A percentile compares a stretch with the other conserved stretches of the same genome.
phyloP scores from a whole-genome alignment of 2,888 invertebrate species.

The Cephus spinipes region DNA sequence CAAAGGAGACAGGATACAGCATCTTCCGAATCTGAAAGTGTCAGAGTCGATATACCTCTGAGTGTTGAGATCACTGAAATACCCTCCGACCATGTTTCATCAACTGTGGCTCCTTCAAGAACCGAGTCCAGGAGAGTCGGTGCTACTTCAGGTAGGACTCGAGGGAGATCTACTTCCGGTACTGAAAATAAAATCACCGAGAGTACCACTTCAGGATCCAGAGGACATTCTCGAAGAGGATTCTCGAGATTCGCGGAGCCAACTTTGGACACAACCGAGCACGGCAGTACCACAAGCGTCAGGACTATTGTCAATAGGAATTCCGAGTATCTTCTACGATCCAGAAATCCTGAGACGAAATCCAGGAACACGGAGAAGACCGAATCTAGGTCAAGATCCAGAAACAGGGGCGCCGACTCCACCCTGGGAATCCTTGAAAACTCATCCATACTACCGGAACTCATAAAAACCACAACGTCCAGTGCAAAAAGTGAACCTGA shows the following conservation, averaged over 20 bases:
- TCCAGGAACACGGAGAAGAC: constrained; percentile 21
- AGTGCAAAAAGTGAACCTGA: constrained; percentile 2
- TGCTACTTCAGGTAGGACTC: not conserved
- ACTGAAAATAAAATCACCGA: constrained; percentile 5
- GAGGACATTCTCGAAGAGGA: constrained; percentile 33
- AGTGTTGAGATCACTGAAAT: constrained; percentile 24
- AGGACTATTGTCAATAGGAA: not conserved
- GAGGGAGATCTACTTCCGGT: not conserved
- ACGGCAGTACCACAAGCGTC: not conserved
- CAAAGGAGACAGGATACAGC: constrained; percentile 31
- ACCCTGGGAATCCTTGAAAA: not conserved
- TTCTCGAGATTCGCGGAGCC: constrained; percentile 31
- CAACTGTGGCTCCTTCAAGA: not conserved
- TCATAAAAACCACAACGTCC: not conserved
- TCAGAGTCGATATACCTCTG: constrained; percentile 47
- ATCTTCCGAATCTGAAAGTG: constrained; percentile 44
- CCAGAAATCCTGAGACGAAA: constrained; percentile 27
- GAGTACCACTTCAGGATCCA: constrained; percentile 14
- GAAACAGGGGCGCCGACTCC: constrained; percentile 4
- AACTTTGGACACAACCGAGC: constrained; percentile 25
- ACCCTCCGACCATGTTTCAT: not conserved
- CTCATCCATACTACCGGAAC: constrained; percentile 8
- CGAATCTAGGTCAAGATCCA: constrained; percentile 5
- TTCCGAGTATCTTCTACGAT: constrained; percentile 15
- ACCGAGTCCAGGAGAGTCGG: constrained; percentile 3